Percentiles rank a stretch among this genome's conserved stretches.
Conservation (phyloP, 2,888 invertebrate species). For the Chrysomela aeneicollis region DNA sequence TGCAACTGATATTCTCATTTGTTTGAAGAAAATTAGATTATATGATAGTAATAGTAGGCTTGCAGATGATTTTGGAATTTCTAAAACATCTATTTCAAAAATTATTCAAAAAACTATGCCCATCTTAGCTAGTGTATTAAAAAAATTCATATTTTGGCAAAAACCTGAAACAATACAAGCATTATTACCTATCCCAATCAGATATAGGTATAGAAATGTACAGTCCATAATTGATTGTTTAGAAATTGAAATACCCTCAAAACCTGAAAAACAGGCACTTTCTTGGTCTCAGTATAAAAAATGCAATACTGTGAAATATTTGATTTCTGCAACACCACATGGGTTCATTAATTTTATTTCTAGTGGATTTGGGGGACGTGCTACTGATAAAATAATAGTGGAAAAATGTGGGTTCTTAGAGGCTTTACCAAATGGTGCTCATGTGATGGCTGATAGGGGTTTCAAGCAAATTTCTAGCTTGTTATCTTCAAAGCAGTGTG, state of each 20-base stretch:
- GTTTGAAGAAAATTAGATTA: constrained; percentile 6
- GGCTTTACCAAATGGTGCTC: constrained; percentile 4
- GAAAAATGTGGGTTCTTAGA: constrained; percentile 19
- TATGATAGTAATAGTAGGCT: constrained; percentile 11
- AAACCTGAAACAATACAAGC: neutral
- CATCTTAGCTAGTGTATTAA: neutral
- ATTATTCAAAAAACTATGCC: neutral
- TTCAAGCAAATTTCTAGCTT: constrained; percentile 11
- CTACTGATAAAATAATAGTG: constrained; percentile 7
- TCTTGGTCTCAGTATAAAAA: too few species aligned
- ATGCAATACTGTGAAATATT: too few species aligned
- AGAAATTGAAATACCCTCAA: constrained; percentile 22
- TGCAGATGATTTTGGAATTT: neutral
- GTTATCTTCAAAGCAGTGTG: neutral
- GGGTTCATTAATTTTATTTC: constrained; percentile 6
- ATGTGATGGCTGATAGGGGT: constrained; percentile 15
- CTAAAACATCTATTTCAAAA: neutral
- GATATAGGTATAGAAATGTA: constrained; percentile 10
- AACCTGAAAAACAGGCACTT: constrained; percentile 6
- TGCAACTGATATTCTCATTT: constrained; percentile 12
- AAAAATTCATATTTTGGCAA: constrained; percentile 14
- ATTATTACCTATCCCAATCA: neutral
- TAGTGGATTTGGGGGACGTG: constrained; percentile 5
- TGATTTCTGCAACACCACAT: too few species aligned
- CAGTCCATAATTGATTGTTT: constrained; percentile 21